Percentiles rank a stretch among this genome's conserved stretches.
phyloP scores from a whole-genome alignment of 92 coral and sea anemone genomes.

The Siderastrea siderea region DNA sequence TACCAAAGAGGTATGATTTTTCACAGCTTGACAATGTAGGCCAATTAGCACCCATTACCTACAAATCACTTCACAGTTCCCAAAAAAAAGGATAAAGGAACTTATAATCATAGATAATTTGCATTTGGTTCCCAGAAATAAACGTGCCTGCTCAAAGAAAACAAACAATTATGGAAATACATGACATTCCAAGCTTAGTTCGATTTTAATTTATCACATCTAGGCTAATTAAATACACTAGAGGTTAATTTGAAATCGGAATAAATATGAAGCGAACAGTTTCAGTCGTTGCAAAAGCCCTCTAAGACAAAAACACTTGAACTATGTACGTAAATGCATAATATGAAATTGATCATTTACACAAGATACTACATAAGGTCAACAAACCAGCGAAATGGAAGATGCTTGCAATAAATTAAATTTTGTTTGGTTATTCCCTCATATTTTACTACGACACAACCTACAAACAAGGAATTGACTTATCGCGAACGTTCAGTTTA shows the following conservation, averaged over 20 bases:
- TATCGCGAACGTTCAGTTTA: background rate
- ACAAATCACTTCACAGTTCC: background rate
- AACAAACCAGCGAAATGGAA: constrained; percentile 15
- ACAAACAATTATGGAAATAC: background rate
- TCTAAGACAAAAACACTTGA: background rate
- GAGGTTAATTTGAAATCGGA: too few relatives aligned
- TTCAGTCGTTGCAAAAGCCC: background rate
- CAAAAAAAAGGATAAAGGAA: background rate
- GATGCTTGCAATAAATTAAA: background rate
- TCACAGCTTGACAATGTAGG: background rate
- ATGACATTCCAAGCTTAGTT: background rate
- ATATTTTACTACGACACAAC: background rate
- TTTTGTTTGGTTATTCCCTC: background rate
- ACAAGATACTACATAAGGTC: background rate
- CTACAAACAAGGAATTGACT: background rate
- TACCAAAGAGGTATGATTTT: background rate
- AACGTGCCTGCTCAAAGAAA: background rate
- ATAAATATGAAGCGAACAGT: background rate
- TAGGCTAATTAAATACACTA: background rate
- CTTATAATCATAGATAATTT: background rate
- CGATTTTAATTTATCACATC: background rate
- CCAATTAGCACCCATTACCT: constrained; percentile 1
- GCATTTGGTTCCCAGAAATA: background rate
- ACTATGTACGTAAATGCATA: background rate
- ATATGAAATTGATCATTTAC: background rate